These are phyloP conservation scores for Tachycineta bicolor DNA, from an alignment of 2,113 vertebrate genomes.

Conservation along the genomic window DNA sequence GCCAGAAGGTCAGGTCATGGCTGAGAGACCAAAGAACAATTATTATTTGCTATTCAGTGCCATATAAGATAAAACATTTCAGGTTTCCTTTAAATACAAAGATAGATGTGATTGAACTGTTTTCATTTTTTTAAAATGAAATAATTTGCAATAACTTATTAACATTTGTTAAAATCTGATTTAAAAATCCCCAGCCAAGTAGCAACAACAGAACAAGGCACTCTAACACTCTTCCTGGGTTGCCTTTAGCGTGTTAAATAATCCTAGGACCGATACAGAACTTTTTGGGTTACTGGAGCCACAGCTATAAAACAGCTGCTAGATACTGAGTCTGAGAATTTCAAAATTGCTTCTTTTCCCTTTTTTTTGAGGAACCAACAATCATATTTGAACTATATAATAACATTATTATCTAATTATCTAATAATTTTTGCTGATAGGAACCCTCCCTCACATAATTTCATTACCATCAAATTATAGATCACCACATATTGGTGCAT, in stretches of 20 bases:
- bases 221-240: background rate
- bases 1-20: constrained; percentile 78
- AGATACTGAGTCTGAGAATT: background rate
- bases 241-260: background rate
- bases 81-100: constrained; percentile 37
- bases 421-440: constrained; percentile 1
- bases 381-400: background rate
- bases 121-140: background rate
- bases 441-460: background rate
- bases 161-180: background rate
- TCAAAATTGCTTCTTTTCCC: background rate
- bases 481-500: background rate
- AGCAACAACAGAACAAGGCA: background rate
- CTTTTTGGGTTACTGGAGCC: background rate
- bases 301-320: background rate
- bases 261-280: background rate
- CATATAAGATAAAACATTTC: constrained; percentile 38
- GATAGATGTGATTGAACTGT: background rate
- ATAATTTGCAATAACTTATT: constrained; percentile 8
- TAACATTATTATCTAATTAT: background rate
- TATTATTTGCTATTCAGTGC: constrained; percentile 47
- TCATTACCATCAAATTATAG: background rate
- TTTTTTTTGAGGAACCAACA: background rate
- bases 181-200: background rate
- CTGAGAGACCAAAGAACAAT: constrained; percentile 76